A percentile compares a stretch with the other conserved stretches of the same genome.
Conservation (phyloP, 1,140 invertebrate species). For the Rhizoglyphus robini region DNA sequence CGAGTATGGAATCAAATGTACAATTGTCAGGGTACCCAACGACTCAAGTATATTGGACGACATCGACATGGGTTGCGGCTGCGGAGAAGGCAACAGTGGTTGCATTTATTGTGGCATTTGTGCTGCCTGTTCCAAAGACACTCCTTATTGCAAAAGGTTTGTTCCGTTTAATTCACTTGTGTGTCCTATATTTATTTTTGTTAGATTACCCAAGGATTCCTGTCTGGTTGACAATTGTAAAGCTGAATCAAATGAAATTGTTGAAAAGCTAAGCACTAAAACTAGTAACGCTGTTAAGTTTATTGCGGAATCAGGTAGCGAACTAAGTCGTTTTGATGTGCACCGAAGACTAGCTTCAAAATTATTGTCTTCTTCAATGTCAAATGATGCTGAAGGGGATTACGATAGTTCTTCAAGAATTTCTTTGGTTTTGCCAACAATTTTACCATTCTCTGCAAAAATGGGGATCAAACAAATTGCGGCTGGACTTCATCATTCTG, state of each 20-base stretch:
- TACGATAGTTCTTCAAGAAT: slow-evolving; percentile 40
- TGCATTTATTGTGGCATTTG: slow-evolving; percentile 8
- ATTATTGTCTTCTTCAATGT: neutral
- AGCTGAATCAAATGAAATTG: too few species aligned
- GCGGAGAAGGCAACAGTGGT: slow-evolving; percentile 3
- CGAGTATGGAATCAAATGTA: neutral
- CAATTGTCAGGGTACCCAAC: neutral
- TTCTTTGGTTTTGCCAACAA: slow-evolving; percentile 61
- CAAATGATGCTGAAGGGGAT: slow-evolving; percentile 22
- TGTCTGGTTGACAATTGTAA: too few species aligned
- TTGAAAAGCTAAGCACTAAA: too few species aligned
- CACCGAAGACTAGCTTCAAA: too few species aligned
- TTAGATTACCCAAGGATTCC: too few species aligned
- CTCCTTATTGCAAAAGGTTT: neutral
- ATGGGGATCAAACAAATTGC: slow-evolving; percentile 57
- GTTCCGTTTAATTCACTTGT: too few species aligned
- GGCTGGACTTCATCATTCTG: slow-evolving; percentile 72
- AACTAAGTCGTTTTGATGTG: too few species aligned
- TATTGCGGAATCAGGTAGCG: too few species aligned
- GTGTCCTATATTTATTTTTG: too few species aligned
- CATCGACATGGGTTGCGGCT: neutral
- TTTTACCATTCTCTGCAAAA: slow-evolving; percentile 44
- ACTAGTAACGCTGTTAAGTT: too few species aligned
- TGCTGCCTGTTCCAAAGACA: neutral
- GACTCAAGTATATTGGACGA: neutral